phyloP scores from a whole-genome alignment of 2,888 invertebrate species.

The Microctonus aethiopoides region DNA sequence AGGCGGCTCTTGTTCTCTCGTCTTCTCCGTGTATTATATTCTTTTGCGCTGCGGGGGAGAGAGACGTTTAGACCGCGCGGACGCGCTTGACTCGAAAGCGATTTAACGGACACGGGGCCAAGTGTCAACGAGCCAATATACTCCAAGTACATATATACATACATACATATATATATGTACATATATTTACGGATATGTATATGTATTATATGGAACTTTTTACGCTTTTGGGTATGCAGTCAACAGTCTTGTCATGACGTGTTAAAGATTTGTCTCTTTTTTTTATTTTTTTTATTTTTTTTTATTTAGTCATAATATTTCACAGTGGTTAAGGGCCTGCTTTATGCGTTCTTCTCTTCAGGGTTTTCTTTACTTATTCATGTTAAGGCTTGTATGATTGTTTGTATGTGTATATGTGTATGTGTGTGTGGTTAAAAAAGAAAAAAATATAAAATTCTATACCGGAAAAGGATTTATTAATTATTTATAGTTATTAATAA shows the following conservation, averaged over 20 bases:
- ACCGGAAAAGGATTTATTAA: too few relatives aligned
- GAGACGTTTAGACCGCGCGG: constrained; percentile 57
- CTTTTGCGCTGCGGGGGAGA: constrained; percentile 57
- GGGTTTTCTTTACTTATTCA: too few relatives aligned
- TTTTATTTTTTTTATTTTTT: too few relatives aligned
- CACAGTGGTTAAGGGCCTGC: too few relatives aligned
- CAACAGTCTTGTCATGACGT: neutral
- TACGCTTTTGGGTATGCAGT: neutral
- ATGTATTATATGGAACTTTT: neutral
- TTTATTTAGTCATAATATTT: too few relatives aligned
- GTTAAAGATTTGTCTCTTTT: too few relatives aligned
- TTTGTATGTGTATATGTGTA: too few relatives aligned
- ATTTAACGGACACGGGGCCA: constrained; percentile 63
- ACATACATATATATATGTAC: constrained; percentile 20
- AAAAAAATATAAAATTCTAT: too few relatives aligned
- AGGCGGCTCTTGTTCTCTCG: constrained; percentile 22
- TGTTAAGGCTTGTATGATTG: too few relatives aligned
- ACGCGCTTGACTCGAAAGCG: constrained; percentile 58
- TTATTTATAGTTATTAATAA: too few relatives aligned
- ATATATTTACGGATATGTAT: constrained; percentile 17
- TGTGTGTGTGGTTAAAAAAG: too few relatives aligned
- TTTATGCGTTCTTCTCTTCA: too few relatives aligned
- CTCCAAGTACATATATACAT: constrained; percentile 48
- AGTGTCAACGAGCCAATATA: constrained; percentile 62
- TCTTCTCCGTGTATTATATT: constrained; percentile 48